Evolutionary conservation across 1,140 invertebrate species (phyloP).

Genomic region (Eubasilissa regina): DNA sequence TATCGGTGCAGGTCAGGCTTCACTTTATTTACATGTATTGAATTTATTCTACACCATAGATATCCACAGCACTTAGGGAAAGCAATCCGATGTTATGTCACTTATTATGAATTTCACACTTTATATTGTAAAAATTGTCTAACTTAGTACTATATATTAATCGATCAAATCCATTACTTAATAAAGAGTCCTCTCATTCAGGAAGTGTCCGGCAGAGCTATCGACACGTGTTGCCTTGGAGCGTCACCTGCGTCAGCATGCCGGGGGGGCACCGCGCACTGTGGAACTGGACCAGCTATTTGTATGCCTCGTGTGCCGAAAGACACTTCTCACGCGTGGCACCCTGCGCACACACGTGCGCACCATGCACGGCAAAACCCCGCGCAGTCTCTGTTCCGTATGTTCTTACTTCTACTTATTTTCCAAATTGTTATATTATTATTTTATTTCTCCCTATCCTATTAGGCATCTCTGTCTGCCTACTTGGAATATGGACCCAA

Average conservation of each 20-base stretch:
- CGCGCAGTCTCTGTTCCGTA: not conserved
- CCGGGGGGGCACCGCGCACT: not conserved
- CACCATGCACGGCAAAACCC: not conserved
- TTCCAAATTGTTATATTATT: no score
- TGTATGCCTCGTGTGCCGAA: not conserved
- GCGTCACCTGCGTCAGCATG: conserved; percentile 15
- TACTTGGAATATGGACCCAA: no score
- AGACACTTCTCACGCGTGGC: conserved; percentile 6
- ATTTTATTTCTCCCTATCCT: no score
- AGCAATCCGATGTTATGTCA: no score
- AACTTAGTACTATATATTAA: no score
- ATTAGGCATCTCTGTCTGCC: no score
- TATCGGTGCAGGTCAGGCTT: conserved; percentile 5
- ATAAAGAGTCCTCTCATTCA: not conserved
- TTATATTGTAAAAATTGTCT: no score
- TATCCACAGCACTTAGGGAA: no score
- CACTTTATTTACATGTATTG: not conserved
- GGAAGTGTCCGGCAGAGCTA: conserved; percentile 8
- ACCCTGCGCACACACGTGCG: conserved; percentile 7
- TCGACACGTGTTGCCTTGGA: not conserved
- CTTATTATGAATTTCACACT: no score
- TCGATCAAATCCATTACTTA: no score
- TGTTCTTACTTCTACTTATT: not conserved
- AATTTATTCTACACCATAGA: no score
- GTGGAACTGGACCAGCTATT: not conserved